Base-by-base conservation (phyloP, 2,797 vertebrate species). In the Melanotaenia boesemani region DNA sequence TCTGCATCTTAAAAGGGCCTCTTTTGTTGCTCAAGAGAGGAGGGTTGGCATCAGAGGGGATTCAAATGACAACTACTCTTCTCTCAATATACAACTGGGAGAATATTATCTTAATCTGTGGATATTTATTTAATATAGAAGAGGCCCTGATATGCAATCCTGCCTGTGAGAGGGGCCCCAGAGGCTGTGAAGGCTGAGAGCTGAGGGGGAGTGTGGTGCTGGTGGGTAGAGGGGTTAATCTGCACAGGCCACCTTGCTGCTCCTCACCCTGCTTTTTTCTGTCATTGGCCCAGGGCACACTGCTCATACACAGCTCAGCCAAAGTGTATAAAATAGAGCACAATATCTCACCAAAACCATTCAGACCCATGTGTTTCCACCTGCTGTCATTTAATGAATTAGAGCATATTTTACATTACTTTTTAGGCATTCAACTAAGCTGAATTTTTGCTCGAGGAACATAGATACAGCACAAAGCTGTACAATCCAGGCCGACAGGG, bases 191-290 rank as follows among this genome's bases (percentile, higher is more conserved):
- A 86, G 80, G 88, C 90, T 86, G 82, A 86, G 86, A 87, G 86
- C 82, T 82, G 86, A 85, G 76, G 81, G 86, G 83, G 77, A 72
- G 83, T 1, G 83, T 82, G 81, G 76, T 79, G 86, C 68, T 65
- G 70, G 72, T 87, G 90, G 84, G 88, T 91, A 91, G 91, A 84
- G 86, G 93, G 92, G 94, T 93, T 95, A 95, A 95, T 95, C 95
- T 95, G 91, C 87, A 85, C 90, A 88, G 94, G 94, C 93, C 94
- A 95, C 95, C 94, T 95, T 95, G 94, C 93, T 92, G 90, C 90
- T 93, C 92, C 84, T 90, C 89, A 88, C 91, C 91, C 91, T 91
- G 90, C 91, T 90, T 91, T 94, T 95, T 92, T 93, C 89, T 91
- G 85, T 84, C 86, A 82, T 86, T 90, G 92, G 94, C 94, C 94